Conservation (phyloP, 2,888 invertebrate genomes). For the Parelbella ahira region DNA sequence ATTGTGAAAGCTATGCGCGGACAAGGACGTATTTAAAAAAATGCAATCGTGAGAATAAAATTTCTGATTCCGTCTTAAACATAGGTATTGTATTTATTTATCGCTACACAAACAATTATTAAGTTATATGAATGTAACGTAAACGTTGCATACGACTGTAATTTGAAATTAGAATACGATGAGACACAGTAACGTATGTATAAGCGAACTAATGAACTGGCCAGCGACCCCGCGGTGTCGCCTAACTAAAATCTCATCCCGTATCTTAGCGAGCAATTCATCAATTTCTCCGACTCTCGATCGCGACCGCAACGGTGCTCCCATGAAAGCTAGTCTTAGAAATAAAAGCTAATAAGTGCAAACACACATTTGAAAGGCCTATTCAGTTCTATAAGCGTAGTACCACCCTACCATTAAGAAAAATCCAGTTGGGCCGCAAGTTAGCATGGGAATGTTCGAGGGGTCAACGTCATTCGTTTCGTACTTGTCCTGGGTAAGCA, state of each 20-base stretch:
- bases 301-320: constrained; percentile 37
- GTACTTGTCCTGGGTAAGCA: constrained; percentile 74
- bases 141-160: no score
- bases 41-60: constrained; percentile 24
- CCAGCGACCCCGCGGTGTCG: neutral
- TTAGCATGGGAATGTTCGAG: constrained; percentile 74
- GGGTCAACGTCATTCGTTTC: constrained; percentile 74
- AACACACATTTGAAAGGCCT: constrained; percentile 66
- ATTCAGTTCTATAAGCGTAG: constrained; percentile 56
- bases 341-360: constrained; percentile 73
- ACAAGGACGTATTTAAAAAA: constrained; percentile 23
- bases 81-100: no score
- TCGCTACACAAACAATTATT: no score
- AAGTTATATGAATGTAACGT: no score
- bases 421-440: constrained; percentile 68
- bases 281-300: constrained; percentile 34
- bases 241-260: constrained; percentile 9
- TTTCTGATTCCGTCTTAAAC: constrained; percentile 12
- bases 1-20: constrained; percentile 23
- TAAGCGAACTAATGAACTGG: no score
- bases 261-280: constrained; percentile 36
- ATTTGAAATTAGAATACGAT: no score
- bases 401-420: constrained; percentile 68
- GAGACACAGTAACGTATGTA: no score
- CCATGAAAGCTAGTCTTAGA: constrained; percentile 66